A percentile compares a stretch with the other conserved stretches of the same genome.
phyloP scores from a whole-genome alignment of 2,113 vertebrate species.

The Channa maculata region DNA sequence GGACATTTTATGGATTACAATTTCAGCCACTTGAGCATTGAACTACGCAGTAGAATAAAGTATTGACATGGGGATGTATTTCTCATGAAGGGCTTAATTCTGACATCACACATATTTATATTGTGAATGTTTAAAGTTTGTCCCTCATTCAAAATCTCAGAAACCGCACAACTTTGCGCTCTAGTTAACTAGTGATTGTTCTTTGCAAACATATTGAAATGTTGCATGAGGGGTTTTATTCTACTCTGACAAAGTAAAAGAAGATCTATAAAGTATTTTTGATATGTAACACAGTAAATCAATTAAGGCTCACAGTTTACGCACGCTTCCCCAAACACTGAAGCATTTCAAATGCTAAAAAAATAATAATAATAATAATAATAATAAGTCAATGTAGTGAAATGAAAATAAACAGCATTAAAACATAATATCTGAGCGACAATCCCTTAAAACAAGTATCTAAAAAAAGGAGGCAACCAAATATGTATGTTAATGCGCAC shows the following conservation, averaged over 20 bases:
- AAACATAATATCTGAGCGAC: not conserved
- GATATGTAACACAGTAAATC: not conserved
- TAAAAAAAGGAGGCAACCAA: not conserved
- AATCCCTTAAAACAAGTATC: not conserved
- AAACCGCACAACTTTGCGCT: not conserved
- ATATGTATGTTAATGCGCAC: not conserved
- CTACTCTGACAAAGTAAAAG: not conserved
- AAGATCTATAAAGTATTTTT: not conserved
- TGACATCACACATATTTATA: constrained; percentile 2
- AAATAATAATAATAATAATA: not conserved
- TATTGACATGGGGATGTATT: not conserved
- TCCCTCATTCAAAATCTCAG: constrained; percentile 9
- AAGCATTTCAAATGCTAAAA: not conserved
- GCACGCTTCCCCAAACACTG: constrained; percentile 37
- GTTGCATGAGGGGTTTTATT: not conserved
- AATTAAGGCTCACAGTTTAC: constrained; percentile 21
- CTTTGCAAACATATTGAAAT: not conserved
- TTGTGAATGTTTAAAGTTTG: constrained; percentile 1
- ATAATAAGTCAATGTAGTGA: not conserved
- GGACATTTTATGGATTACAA: constrained; percentile 32
- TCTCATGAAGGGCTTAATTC: not conserved
- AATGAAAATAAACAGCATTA: not conserved
- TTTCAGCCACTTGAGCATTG: not conserved
- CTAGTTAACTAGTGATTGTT: not conserved
- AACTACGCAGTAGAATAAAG: not conserved